Evolutionary conservation across 2,113 vertebrate genomes (phyloP).

Genomic region (Ceyx cyanopectus): DNA sequence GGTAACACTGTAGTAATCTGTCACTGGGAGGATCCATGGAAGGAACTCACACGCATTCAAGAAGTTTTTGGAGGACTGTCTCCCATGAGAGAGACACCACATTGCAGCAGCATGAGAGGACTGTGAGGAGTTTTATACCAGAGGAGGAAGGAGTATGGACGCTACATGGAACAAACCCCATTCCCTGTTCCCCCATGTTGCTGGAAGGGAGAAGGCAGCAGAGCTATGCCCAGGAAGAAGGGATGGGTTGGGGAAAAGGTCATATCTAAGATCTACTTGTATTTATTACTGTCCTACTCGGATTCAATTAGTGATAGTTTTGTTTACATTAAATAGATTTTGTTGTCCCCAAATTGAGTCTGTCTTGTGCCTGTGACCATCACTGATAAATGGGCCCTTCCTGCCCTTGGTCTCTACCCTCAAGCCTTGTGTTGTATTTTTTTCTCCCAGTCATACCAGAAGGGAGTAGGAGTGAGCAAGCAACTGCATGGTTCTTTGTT

Average conservation of each 20-base stretch:
- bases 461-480: background rate
- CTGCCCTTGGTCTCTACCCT: background rate
- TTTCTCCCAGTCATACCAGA: background rate
- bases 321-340: background rate
- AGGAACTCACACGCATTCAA: no score
- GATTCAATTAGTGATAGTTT: background rate
- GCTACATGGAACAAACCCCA: background rate
- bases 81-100: no score
- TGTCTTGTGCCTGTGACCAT: no score
- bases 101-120: no score
- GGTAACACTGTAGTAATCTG: no score
- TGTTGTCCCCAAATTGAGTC: background rate
- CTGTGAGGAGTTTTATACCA: no score
- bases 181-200: background rate
- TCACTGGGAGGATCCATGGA: no score
- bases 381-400: background rate
- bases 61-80: no score
- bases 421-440: background rate
- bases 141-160: background rate
- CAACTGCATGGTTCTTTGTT: background rate
- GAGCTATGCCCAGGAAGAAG: background rate
- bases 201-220: background rate
- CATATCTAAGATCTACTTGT: background rate
- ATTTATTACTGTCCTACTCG: background rate
- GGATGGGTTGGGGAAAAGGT: background rate